phyloP scores from a whole-genome alignment of 2,888 invertebrate genomes.

The Leptinotarsa haldemani region DNA sequence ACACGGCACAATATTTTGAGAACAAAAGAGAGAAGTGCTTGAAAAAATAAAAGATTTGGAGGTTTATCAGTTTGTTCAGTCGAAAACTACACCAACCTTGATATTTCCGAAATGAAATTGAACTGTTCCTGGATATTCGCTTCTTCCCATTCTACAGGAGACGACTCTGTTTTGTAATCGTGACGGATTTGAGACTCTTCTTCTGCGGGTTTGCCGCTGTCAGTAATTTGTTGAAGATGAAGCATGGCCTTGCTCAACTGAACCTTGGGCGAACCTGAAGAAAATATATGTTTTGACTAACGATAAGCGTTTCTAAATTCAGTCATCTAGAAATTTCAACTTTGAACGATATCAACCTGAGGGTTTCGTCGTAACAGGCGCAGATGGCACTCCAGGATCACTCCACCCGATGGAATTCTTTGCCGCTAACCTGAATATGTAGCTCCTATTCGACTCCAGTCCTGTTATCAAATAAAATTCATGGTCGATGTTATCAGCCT shows the following conservation, averaged over 20 bases:
- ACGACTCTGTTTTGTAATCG: constrained; percentile 80
- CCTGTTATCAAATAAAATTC: constrained; percentile 89
- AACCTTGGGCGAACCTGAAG: constrained; percentile 70
- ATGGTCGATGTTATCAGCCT: constrained; percentile 90
- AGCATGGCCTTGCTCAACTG: constrained; percentile 85
- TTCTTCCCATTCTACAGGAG: constrained; percentile 80
- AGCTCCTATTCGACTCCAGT: constrained; percentile 82
- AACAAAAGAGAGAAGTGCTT: no score
- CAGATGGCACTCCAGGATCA: constrained; percentile 86
- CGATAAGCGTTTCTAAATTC: background rate
- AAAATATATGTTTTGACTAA: background rate
- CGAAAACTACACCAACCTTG: constrained; percentile 63
- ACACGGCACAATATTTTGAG: background rate
- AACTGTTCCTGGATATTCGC: constrained; percentile 79
- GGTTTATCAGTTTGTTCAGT: no score
- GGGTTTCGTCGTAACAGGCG: constrained; percentile 77
- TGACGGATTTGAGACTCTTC: constrained; percentile 74
- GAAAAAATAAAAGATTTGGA: no score
- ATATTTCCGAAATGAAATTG: constrained; percentile 87
- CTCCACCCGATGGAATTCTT: constrained; percentile 95
- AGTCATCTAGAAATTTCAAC: background rate
- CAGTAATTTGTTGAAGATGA: constrained; percentile 87
- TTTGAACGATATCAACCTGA: constrained; percentile 62
- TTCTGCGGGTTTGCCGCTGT: constrained; percentile 78
- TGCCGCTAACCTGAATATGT: constrained; percentile 90